These are phyloP conservation scores for Eclectus roratus DNA, from an alignment of 2,113 vertebrate species.

Conservation along the genomic window DNA sequence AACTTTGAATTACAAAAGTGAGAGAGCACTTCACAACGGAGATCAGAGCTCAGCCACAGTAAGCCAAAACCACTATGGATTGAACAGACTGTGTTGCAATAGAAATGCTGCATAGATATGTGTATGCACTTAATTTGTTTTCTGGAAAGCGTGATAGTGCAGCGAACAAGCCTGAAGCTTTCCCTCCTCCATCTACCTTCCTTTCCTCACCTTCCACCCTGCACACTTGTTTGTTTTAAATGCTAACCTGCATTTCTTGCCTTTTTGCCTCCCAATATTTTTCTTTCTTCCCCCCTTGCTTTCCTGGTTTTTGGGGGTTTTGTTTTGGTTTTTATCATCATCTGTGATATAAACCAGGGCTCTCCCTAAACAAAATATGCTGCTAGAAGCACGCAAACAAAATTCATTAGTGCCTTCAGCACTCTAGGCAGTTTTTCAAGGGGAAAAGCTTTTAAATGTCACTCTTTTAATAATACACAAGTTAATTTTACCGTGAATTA, in stretches of 20 bases:
- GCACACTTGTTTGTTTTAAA: neutral
- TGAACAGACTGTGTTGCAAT: accelerated
- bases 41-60: neutral
- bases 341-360: neutral
- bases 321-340: neutral
- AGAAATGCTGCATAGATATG: neutral
- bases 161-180: neutral
- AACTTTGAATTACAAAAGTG: neutral
- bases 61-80: neutral
- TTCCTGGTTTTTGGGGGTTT: neutral
- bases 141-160: neutral
- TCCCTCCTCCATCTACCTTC: neutral
- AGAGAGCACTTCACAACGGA: neutral
- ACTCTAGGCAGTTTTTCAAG: neutral
- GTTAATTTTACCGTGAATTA: neutral
- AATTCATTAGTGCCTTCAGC: neutral
- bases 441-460: neutral
- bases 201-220: neutral
- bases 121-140: neutral
- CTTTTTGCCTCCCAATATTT: neutral
- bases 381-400: neutral
- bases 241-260: neutral
- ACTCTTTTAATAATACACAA: neutral
- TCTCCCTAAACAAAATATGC: neutral
- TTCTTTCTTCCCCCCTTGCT: neutral